A percentile compares a stretch with the other conserved stretches of the same genome.
Evolutionary conservation across 2,797 vertebrate species (phyloP).

Genomic region (Enteromius radiatus): DNA sequence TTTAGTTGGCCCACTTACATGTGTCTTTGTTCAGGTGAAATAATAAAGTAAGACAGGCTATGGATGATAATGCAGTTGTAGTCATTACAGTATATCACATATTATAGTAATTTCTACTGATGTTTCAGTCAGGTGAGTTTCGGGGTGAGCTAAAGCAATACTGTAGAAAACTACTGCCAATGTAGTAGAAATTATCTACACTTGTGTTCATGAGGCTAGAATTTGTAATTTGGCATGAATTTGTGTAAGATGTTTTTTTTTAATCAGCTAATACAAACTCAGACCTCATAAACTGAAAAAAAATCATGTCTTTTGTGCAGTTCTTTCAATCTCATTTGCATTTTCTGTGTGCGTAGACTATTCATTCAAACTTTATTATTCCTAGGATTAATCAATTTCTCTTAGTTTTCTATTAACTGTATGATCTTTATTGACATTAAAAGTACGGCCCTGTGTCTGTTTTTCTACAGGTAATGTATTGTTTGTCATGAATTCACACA

Average conservation of each 20-base stretch:
- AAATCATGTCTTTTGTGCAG: not conserved
- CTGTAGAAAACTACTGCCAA: not conserved
- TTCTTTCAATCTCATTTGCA: not conserved
- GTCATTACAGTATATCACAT: not conserved
- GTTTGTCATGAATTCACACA: not conserved
- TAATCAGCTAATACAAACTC: not conserved
- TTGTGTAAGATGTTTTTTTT: not conserved
- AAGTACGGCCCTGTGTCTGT: not conserved
- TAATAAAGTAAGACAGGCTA: not conserved
- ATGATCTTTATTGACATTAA: not conserved
- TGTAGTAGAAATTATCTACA: not conserved
- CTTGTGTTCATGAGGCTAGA: not conserved
- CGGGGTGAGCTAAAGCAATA: slow-evolving; percentile 2
- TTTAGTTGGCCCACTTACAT: not conserved
- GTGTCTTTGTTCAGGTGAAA: not conserved
- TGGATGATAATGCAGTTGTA: not conserved
- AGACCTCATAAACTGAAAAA: slow-evolving; percentile 3
- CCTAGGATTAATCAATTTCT: not conserved
- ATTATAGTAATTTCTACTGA: not conserved
- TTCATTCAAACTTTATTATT: not conserved
- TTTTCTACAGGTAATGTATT: not conserved
- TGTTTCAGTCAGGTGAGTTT: not conserved
- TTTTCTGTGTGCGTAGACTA: not conserved
- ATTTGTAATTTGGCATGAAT: not conserved
- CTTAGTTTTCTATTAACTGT: not conserved